These are phyloP conservation scores for Otocyon megalotis DNA, from an alignment of 2,113 vertebrate species.

Conservation along the genomic window DNA sequence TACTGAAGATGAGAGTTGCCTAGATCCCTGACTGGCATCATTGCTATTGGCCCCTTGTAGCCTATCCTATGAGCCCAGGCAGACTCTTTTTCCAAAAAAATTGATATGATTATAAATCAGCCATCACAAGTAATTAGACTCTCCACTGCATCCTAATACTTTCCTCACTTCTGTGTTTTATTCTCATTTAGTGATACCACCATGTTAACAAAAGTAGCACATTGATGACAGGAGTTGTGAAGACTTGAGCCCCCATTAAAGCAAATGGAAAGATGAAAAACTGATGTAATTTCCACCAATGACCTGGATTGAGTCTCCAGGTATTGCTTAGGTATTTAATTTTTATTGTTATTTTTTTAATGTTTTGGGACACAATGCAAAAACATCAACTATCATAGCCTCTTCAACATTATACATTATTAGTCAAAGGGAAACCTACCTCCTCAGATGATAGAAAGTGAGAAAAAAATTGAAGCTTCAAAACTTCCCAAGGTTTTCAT, in stretches of 20 bases:
- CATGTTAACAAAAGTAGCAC: conserved; percentile 80
- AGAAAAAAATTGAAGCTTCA: neutral
- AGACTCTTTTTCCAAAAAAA: conserved; percentile 77
- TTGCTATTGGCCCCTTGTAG: neutral
- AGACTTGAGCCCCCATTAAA: conserved; percentile 57
- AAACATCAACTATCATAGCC: neutral
- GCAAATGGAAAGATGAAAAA: conserved; percentile 47
- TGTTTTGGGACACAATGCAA: neutral
- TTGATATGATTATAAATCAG: conserved; percentile 82
- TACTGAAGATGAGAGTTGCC: neutral
- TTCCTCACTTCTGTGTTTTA: conserved; percentile 77
- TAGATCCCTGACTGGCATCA: neutral
- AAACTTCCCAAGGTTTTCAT: neutral
- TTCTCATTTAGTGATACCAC: conserved; percentile 72
- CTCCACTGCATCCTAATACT: conserved; percentile 76
- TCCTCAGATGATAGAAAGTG: neutral
- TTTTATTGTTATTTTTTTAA: conserved; percentile 46
- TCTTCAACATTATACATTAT: neutral
- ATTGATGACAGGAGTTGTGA: conserved; percentile 75
- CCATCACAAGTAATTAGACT: conserved; percentile 80
- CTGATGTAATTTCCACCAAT: conserved; percentile 46
- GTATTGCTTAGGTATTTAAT: conserved; percentile 14
- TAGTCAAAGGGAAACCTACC: conserved; percentile 2
- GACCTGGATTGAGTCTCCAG: conserved; percentile 13
- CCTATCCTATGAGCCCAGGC: neutral